Evolutionary conservation across 2,113 vertebrate species (phyloP).

Genomic region (Glareola pratincola): DNA sequence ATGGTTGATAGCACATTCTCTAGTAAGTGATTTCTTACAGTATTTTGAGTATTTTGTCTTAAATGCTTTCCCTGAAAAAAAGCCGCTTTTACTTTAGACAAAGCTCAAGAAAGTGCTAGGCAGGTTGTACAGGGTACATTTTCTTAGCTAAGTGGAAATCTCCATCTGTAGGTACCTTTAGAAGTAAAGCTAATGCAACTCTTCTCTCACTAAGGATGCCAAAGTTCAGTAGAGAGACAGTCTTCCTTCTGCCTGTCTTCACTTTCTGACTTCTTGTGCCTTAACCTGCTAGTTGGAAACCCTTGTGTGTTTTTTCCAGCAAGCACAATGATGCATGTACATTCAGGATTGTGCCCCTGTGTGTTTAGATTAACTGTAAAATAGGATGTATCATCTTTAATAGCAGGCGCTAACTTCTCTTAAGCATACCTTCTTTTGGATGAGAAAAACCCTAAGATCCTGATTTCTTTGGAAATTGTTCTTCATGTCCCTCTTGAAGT

Average conservation of each 20-base stretch:
- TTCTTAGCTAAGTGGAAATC: not conserved
- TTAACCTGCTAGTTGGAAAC: not conserved
- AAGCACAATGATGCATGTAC: rapidly evolving
- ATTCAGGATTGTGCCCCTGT: not conserved
- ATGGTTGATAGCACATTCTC: not conserved
- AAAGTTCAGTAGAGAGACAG: not conserved
- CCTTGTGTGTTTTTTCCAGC: not conserved
- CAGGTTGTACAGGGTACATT: not conserved
- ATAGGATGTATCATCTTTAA: not conserved
- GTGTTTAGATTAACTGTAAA: not conserved
- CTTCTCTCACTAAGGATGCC: not conserved
- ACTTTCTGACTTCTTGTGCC: not conserved
- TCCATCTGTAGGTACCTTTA: not conserved
- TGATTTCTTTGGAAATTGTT: not conserved
- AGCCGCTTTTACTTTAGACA: not conserved
- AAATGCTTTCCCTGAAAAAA: not conserved
- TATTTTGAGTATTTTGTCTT: not conserved
- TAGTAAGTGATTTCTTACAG: not conserved
- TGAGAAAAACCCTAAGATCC: not conserved
- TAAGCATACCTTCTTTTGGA: not conserved
- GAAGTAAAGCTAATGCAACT: not conserved
- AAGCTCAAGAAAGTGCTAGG: not conserved
- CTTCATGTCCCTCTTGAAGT: not conserved
- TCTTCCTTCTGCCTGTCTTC: not conserved
- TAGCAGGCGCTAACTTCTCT: not conserved